Conservation (phyloP, 2,797 vertebrate species). For the Syndactyla subalaris region DNA sequence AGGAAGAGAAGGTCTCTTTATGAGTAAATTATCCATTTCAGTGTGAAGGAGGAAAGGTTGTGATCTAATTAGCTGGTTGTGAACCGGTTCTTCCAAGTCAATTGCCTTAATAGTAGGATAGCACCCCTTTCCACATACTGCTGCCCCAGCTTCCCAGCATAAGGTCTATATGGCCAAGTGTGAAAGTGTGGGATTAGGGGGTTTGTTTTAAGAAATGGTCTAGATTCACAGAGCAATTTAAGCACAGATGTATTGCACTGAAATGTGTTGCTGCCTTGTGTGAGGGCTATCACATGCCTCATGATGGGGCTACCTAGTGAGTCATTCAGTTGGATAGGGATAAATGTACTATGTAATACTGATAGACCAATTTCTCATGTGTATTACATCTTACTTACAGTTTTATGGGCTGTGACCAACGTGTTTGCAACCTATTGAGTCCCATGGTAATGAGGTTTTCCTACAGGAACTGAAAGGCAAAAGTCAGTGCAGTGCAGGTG, state of each 20-base stretch:
- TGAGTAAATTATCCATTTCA: neutral
- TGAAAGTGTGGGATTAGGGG: neutral
- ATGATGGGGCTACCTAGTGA: neutral
- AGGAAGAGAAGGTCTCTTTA: neutral
- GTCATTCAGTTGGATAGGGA: neutral
- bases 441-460: neutral
- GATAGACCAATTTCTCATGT: neutral
- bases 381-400: neutral
- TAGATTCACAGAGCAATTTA: neutral
- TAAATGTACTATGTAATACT: neutral
- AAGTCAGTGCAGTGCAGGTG: neutral
- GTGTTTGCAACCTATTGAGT: neutral
- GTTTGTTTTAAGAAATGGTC: neutral
- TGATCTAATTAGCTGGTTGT: neutral
- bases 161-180: neutral
- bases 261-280: neutral
- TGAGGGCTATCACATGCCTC: neutral
- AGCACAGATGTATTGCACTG: neutral
- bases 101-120: neutral
- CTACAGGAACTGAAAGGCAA: fast-evolving
- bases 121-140: neutral
- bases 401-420: neutral
- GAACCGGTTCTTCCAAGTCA: neutral
- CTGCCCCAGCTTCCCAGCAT: neutral
- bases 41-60: neutral